Percentiles rank a stretch among this genome's conserved stretches.
Evolutionary conservation across 2,888 invertebrate species (phyloP).

Genomic region (Trachelus tabidus): DNA sequence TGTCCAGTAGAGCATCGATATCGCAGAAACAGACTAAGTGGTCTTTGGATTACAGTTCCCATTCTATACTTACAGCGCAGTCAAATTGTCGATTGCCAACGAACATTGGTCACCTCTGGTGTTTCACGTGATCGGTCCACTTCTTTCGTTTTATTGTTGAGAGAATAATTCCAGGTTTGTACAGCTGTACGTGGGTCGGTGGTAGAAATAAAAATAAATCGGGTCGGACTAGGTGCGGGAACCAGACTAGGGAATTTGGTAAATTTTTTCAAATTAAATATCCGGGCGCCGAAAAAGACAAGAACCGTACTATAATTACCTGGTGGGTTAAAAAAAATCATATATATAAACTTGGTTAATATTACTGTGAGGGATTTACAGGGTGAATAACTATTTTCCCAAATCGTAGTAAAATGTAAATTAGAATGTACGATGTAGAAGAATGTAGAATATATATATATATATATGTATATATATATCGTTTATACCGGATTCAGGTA

Average conservation of each 20-base stretch:
- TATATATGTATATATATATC: not conserved
- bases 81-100: not conserved
- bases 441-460: no score
- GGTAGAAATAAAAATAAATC: not conserved
- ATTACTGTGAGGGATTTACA: no score
- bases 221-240: not conserved
- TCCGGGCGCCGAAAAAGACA: not conserved
- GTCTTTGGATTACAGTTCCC: not conserved
- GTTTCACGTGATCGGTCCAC: not conserved
- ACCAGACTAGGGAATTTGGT: not conserved
- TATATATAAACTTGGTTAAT: no score
- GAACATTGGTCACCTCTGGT: not conserved
- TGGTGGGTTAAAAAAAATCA: no score
- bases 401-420: no score
- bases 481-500: constrained; percentile 4
- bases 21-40: not conserved
- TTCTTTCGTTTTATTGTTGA: not conserved
- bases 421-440: no score
- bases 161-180: not conserved
- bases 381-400: no score
- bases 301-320: not conserved
- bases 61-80: not conserved
- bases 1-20: not conserved
- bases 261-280: not conserved
- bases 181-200: not conserved